Evolutionary conservation across 1,140 invertebrate genomes (phyloP).

Genomic region (Bactericera cockerelli): DNA sequence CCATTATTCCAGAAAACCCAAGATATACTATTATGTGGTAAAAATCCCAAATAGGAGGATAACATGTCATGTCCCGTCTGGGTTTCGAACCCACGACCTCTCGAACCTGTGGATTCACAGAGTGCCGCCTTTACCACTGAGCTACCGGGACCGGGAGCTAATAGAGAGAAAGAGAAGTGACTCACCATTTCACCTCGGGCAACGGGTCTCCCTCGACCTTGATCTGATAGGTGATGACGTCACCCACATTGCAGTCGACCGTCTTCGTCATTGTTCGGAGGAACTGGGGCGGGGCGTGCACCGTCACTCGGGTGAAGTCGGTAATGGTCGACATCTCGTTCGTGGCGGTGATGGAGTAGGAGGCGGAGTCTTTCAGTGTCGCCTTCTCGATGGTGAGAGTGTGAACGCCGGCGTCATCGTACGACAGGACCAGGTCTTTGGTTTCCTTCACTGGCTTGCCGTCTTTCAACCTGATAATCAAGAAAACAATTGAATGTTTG

Average conservation of each 20-base stretch:
- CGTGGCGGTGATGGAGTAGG: slow-evolving; percentile 80
- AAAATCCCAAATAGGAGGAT: too few species aligned
- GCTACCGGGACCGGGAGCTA: too few species aligned
- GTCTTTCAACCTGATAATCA: slow-evolving; percentile 62
- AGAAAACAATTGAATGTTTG: too few species aligned
- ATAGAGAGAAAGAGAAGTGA: too few species aligned
- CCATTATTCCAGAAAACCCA: too few species aligned
- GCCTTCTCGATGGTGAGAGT: slow-evolving; percentile 66
- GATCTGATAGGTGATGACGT: slow-evolving; percentile 60
- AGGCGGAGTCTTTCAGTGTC: slow-evolving; percentile 69
- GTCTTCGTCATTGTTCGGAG: slow-evolving; percentile 46
- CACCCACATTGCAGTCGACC: slow-evolving; percentile 55
- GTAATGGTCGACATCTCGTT: slow-evolving; percentile 79
- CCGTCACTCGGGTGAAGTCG: slow-evolving; percentile 63
- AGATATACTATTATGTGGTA: too few species aligned
- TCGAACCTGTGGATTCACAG: too few species aligned
- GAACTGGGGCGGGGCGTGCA: slow-evolving; percentile 60
- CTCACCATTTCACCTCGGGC: slow-evolving; percentile 62
- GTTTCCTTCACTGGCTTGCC: slow-evolving; percentile 51
- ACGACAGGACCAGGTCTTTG: slow-evolving; percentile 40
- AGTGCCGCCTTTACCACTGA: too few species aligned
- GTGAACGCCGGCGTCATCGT: slow-evolving; percentile 47
- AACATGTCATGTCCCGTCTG: too few species aligned
- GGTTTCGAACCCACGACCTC: too few species aligned
- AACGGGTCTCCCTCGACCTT: slow-evolving; percentile 69